Percentiles rank a stretch among this genome's conserved stretches.
phyloP scores from a whole-genome alignment of 1,140 invertebrate genomes.

The Sitobion miscanthi region DNA sequence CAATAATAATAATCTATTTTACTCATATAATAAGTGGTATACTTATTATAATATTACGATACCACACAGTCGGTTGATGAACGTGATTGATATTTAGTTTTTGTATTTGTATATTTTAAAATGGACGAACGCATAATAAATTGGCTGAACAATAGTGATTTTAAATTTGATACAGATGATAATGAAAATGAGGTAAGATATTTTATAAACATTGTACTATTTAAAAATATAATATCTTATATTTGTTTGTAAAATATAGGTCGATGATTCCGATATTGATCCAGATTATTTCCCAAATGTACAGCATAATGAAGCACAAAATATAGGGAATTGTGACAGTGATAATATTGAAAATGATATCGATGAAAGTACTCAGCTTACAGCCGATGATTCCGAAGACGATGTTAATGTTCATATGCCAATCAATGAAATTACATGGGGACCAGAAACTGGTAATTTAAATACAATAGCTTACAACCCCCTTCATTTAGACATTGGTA shows the following conservation, averaged over 20 bases:
- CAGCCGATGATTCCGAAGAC: not conserved
- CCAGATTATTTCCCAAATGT: conserved; percentile 13
- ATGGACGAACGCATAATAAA: not conserved
- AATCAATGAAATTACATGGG: not conserved
- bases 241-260: conserved; percentile 14
- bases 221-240: not conserved
- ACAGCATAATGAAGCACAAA: not conserved
- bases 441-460: conserved; percentile 34
- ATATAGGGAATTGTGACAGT: not conserved
- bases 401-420: not conserved
- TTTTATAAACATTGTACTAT: not conserved
- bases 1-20: not conserved
- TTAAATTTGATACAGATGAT: not conserved
- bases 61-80: not conserved
- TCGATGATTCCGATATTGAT: conserved; percentile 9
- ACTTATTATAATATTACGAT: not conserved
- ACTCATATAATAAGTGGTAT: not conserved
- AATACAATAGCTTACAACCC: conserved; percentile 21
- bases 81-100: not conserved
- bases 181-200: not conserved
- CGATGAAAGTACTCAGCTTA: not conserved
- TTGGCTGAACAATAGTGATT: not conserved
- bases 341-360: not conserved
- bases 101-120: not conserved
- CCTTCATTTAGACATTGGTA: not conserved